Base-by-base conservation (phyloP, 2,113 vertebrate species). In the Brachirus orientalis region DNA sequence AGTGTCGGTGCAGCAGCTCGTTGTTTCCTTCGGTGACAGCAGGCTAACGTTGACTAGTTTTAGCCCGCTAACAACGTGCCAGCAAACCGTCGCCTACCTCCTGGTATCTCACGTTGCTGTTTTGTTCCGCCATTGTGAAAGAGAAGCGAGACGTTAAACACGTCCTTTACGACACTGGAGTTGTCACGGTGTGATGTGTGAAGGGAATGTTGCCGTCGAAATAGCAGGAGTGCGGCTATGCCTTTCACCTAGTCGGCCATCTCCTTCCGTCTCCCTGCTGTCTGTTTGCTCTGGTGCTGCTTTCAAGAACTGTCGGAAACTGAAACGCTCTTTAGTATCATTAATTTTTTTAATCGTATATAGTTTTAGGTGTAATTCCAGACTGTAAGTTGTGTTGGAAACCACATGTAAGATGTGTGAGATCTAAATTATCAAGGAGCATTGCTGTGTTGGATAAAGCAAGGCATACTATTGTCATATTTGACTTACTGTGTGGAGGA, bases 111-210 rank as follows among this genome's bases (percentile, higher is more conserved):
- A 90, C 88, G 80, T 69, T 87, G 56, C 76, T 90, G 82, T 86
- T 92, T 71, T 86, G 90, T 77, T 93, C 93, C 12, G 91, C 86
- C 93, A 94, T 94, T 17, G 41, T 85, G 66, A 37, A 79, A 69
- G 47, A 72, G 57, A 50, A 22, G 16, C 6, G 2, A 59, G 41
- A 8, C 63, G 0, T 19, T 40, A 6, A 2, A 3, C 17, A 58
- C 4, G 75, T 55, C 65, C 74, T 54, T 72, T 50, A 19, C 41
- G 8, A 40, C 2, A 28, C n/a, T 69, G 50, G 13, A 50, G 43
- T 7, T 8, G 13, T 38, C 11, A 63, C 74, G 33, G 46, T 61
- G 36, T 13, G 40, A 6, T 16, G 2, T 8, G n/a, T 18, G 8
- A 28, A 59, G 0, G 10, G 20, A 75, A 51, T 48, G 4, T 81